Percentiles rank a stretch among this genome's conserved stretches.
These are phyloP conservation scores for Musca vetustissima DNA, from an alignment of 1,140 invertebrate species.

Conservation along the genomic window DNA sequence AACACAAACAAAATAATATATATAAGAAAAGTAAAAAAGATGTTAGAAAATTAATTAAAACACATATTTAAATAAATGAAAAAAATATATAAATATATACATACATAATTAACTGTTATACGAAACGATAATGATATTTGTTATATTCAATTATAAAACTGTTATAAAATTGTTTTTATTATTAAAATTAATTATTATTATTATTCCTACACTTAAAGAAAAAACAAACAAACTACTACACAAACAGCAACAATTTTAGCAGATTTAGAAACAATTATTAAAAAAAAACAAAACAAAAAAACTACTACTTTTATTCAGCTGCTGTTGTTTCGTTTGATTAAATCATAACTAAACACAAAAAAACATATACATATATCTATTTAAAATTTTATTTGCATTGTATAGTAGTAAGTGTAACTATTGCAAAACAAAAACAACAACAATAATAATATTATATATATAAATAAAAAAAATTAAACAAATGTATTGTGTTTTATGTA, in stretches of 20 bases:
- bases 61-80: too few relatives aligned
- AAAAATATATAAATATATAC: too few relatives aligned
- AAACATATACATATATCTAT: neutral
- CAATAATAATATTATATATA: too few relatives aligned
- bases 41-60: neutral
- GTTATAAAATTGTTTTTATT: conserved; percentile 17
- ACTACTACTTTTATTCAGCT: too few relatives aligned
- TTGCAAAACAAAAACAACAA: too few relatives aligned
- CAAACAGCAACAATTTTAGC: too few relatives aligned
- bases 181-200: conserved; percentile 12
- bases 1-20: neutral
- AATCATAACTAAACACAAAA: neutral
- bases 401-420: neutral
- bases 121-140: conserved; percentile 8
- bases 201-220: too few relatives aligned
- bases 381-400: neutral
- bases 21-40: neutral
- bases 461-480: too few relatives aligned
- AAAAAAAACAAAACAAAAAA: too few relatives aligned
- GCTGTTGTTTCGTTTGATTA: neutral
- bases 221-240: too few relatives aligned
- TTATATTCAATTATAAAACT: conserved; percentile 14
- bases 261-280: too few relatives aligned
- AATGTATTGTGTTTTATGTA: too few relatives aligned
- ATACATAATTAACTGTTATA: conserved; percentile 14